A percentile compares a stretch with the other conserved stretches of the same genome.
Evolutionary conservation across 2,797 vertebrate species (phyloP).

Genomic region (Syngnathus rostellatus): DNA sequence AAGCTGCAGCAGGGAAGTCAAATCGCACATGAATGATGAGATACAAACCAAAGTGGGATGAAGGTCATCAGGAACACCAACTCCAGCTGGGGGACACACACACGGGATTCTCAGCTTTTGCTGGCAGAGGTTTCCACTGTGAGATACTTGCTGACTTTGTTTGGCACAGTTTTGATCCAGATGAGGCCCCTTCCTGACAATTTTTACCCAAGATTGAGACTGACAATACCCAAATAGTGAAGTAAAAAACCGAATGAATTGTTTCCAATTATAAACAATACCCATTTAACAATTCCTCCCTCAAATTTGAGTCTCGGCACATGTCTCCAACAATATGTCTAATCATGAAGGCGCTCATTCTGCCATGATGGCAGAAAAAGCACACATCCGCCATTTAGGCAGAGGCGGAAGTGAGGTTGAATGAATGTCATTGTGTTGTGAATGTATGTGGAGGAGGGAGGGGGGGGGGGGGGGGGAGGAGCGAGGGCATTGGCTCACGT

Average conservation of each 20-base stretch:
- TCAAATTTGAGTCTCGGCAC: neutral
- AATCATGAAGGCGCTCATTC: constrained; percentile 10
- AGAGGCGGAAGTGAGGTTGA: constrained; percentile 28
- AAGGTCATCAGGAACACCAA: neutral
- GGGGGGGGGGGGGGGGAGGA: neutral
- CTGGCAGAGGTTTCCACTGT: too few species aligned
- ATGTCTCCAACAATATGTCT: neutral
- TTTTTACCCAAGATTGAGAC: too few species aligned
- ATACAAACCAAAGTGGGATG: neutral
- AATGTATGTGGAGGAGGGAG: constrained; percentile 8
- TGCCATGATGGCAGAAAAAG: constrained; percentile 12
- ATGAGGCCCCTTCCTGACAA: too few species aligned
- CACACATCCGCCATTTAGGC: constrained; percentile 12
- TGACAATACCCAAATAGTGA: too few species aligned
- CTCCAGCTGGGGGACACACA: too few species aligned
- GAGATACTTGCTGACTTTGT: too few species aligned
- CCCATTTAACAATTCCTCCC: neutral
- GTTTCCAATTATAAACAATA: too few species aligned
- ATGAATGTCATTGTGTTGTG: constrained; percentile 20
- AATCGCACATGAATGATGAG: neutral
- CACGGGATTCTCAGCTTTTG: too few species aligned
- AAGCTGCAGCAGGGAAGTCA: neutral
- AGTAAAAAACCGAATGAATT: too few species aligned
- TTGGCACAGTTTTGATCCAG: too few species aligned
- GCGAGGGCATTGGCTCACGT: constrained; percentile 27